Evolutionary conservation across 2,113 vertebrate genomes (phyloP), one percentile per base, ranked within the genome.

Genomic region (Microcebus griseorufus): DNA sequence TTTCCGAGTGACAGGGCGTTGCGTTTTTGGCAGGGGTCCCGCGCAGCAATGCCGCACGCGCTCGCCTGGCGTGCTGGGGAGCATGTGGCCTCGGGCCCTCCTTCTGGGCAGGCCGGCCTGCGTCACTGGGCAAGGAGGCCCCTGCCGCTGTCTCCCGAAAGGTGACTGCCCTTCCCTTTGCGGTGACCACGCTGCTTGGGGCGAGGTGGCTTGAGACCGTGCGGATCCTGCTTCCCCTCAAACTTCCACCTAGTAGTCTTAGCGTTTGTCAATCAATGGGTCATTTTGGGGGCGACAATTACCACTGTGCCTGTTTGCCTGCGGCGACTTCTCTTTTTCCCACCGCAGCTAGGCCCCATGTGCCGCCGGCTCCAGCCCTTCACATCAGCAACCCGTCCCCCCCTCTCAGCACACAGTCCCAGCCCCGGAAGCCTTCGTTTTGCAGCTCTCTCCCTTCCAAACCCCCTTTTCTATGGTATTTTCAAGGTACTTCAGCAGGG

Each of bases 261-360:
- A 76, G 65, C 76, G 3, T 20, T 22, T 29, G 34, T 62, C 11
- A 5, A 3, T 27, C 10, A 6, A 0, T 14, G 22, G n/a, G 14
- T 23, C 5, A 27, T 76, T 79, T 22, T 29, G 32, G 62, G 25
- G 23, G 4, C 42, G 32, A 32, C 12, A 29, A 45, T 48, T 13
- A 11, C 13, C 9, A 37, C 1, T 11, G 37, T 14, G 2, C 25
- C 48, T 5, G 3, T 51, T 6, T 48, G 16, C 6, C 3, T 11
- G 2, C 3, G 12, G 25, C 6, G 51, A 45, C 27, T 42, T 18
- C 86, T 53, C 6, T 37, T 14, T 80, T 55, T n/a, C 92, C 22
- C 29, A 20, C 20, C 22, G 45, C 5, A 55, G 39, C 34, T 9
- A 29, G n/a, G 53, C 64, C 34, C 32, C 72, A 53, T 16, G 12